A percentile compares a stretch with the other conserved stretches of the same genome.
Evolutionary conservation across 2,888 invertebrate genomes (phyloP).

Genomic region (Hymenopus coronatus): DNA sequence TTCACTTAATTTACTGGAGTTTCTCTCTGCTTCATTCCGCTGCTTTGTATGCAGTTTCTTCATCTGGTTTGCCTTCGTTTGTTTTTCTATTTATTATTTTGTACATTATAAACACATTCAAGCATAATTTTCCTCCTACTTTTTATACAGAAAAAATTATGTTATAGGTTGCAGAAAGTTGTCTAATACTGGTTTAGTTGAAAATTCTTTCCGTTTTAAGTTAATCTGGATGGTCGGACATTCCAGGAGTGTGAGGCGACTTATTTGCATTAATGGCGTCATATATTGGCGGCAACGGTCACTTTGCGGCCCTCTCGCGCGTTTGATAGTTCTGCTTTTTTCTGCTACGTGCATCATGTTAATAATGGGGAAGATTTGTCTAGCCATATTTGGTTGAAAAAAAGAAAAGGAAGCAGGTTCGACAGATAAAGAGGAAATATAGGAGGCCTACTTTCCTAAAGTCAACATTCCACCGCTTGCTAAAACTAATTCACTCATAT

Average conservation of each 20-base stretch:
- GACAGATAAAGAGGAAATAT: neutral
- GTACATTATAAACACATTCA: no score
- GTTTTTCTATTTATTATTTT: no score
- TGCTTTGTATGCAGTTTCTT: no score
- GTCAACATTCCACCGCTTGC: neutral
- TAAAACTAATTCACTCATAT: no score
- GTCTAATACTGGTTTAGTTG: neutral
- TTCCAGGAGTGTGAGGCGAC: neutral
- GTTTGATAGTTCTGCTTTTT: neutral
- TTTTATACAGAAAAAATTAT: no score
- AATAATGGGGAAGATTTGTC: neutral
- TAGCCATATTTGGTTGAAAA: neutral
- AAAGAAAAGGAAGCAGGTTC: neutral
- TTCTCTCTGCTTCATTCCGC: no score
- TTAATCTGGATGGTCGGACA: neutral
- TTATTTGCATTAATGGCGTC: neutral
- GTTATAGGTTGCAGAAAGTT: no score
- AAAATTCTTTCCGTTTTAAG: neutral
- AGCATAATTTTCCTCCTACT: no score
- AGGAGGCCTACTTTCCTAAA: neutral
- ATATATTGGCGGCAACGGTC: neutral
- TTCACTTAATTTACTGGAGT: no score
- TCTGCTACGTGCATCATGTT: neutral
- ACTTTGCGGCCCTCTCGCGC: neutral
- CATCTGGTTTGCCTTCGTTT: no score